A percentile compares a stretch with the other conserved stretches of the same genome.
Conservation (phyloP, 2,113 vertebrate species). For the Corythoichthys haematopterus region DNA sequence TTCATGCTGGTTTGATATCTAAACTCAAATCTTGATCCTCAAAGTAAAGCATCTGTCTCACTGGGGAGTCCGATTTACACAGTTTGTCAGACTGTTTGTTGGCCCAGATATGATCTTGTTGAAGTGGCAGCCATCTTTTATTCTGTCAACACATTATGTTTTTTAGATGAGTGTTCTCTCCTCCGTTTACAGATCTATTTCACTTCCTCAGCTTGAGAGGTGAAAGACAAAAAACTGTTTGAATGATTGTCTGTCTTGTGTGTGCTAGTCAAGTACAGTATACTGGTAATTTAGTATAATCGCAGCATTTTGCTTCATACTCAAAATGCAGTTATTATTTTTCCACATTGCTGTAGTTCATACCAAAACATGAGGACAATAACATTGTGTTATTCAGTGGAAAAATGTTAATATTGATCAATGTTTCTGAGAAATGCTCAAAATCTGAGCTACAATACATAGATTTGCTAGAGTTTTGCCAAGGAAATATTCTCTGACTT, state of each 20-base stretch:
- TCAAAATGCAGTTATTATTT: too few species aligned
- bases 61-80: conserved; percentile 37
- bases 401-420: too few species aligned
- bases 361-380: too few species aligned
- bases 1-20: conserved; percentile 19
- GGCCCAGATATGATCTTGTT: conserved; percentile 41
- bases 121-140: conserved; percentile 48
- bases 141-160: conserved; percentile 44
- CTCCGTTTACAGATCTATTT: conserved; percentile 46
- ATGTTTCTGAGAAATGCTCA: too few species aligned
- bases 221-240: conserved; percentile 48
- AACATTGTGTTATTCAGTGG: too few species aligned
- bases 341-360: too few species aligned
- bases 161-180: conserved; percentile 40
- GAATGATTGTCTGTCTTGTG: conserved; percentile 38
- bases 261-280: conserved; percentile 18
- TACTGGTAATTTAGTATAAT: neutral
- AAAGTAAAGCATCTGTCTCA: conserved; percentile 28
- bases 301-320: neutral
- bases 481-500: too few species aligned
- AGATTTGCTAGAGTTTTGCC: too few species aligned
- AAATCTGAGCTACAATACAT: too few species aligned
- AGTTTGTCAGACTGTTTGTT: conserved; percentile 21
- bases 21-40: conserved; percentile 25
- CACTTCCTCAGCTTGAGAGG: conserved; percentile 42